A percentile compares a stretch with the other conserved stretches of the same genome.
Conservation (phyloP, 2,113 vertebrate genomes). For the Ophthalmolycus amberensis region DNA sequence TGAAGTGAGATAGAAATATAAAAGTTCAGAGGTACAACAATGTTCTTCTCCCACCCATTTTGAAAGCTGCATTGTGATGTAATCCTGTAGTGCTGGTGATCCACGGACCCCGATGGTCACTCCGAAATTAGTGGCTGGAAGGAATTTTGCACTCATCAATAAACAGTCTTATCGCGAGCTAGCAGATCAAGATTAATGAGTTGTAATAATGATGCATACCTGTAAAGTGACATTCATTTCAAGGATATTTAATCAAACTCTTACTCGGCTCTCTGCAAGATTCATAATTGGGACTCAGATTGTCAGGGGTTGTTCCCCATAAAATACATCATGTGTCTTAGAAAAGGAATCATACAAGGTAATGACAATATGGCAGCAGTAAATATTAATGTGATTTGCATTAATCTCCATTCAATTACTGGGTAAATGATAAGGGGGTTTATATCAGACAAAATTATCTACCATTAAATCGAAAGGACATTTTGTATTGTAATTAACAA, state of each 20-base stretch:
- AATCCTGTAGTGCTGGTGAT: conserved; percentile 36
- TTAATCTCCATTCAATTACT: conserved; percentile 65
- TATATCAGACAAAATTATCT: conserved; percentile 45
- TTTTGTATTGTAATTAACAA: conserved; percentile 31
- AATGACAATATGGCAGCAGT: conserved; percentile 50
- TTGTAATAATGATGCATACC: conserved; percentile 75
- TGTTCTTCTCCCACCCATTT: conserved; percentile 7
- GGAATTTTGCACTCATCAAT: conserved; percentile 68
- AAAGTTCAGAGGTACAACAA: background rate
- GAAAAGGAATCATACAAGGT: conserved; percentile 51
- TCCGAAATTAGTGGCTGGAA: conserved; percentile 63
- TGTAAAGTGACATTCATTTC: conserved; percentile 69
- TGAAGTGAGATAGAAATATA: background rate
- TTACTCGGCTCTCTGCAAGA: conserved; percentile 41
- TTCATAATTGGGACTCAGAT: conserved; percentile 63
- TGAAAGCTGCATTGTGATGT: conserved; percentile 45
- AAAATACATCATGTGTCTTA: conserved; percentile 52
- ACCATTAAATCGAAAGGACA: conserved; percentile 38
- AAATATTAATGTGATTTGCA: conserved; percentile 71
- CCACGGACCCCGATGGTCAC: conserved; percentile 60
- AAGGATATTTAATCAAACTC: conserved; percentile 74
- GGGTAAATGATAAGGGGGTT: conserved; percentile 55
- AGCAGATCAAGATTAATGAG: conserved; percentile 81
- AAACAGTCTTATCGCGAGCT: conserved; percentile 69
- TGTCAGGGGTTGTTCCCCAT: conserved; percentile 55